Evolutionary conservation across 2,888 invertebrate species (phyloP), one percentile per base, ranked within the genome.

Genomic region (Rotaria socialis): DNA sequence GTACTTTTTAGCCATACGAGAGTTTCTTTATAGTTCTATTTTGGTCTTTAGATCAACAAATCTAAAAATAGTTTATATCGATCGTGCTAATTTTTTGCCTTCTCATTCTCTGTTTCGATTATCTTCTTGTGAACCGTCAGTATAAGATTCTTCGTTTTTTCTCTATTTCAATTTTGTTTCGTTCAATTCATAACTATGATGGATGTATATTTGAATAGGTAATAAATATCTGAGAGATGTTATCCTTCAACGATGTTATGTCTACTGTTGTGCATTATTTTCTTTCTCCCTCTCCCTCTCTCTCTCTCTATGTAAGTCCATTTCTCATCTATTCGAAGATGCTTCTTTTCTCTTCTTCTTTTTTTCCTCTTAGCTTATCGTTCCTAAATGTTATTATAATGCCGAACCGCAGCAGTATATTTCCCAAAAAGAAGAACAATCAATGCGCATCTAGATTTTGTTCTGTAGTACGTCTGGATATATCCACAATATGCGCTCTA

Each of bases 361-460:
- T 35, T 67, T 60, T 27, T 27, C 35, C 16, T 67, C 67, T 67
- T 35, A 5, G 22, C 67, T 67, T 67, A 67, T 27, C 67, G 1
- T 27, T 67, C 16, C 67, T 67, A 67, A 14, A 67, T 67, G 67
- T 67, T 67, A 67, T 67, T 27, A 27, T 67, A 67, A 35, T 67
- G 35, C 35, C 35, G 67, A 67, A 35, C 8, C 6, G 35, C 67
- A 67, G 27, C 67, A 35, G 10, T 27, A 35, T 27, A 16, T 67
- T 67, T 67, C 67, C 67, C 16, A 67, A 67, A 67, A 67, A 5
- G 67, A 67, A 67, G 67, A 67, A 16, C 67, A 67, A 67, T 67
- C 67, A 67, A 67, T 67, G 35, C 35, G 35, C 35, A 67, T 67
- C 67, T 67, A 11, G 11, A 67, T 35, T 14, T 67, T 67, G 67